These are phyloP conservation scores for Huso huso DNA, from an alignment of 2,797 vertebrate genomes.

Conservation along the genomic window DNA sequence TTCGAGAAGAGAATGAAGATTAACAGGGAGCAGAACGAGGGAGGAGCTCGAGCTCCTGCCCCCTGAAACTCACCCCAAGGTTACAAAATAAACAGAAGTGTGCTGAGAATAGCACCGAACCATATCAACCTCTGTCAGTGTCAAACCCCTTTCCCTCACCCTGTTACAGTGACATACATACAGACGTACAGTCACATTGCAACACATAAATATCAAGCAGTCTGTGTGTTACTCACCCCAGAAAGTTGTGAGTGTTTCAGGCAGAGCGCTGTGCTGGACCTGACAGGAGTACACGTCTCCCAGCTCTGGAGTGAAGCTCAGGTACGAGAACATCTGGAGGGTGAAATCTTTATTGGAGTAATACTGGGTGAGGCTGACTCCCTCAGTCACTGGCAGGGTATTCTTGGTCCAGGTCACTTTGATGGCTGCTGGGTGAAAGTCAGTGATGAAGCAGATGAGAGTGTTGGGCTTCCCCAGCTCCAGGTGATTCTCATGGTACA, in stretches of 20 bases:
- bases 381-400: slow-evolving; percentile 18
- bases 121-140: too few species aligned
- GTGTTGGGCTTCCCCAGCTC: background rate
- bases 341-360: slow-evolving; percentile 17
- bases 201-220: slow-evolving; percentile 16
- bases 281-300: slow-evolving; percentile 38
- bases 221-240: slow-evolving; percentile 25
- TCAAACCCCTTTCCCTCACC: too few species aligned
- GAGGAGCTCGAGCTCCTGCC: too few species aligned
- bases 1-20: too few species aligned
- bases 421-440: slow-evolving; percentile 37
- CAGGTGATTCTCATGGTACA: slow-evolving; percentile 14
- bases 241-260: slow-evolving; percentile 23
- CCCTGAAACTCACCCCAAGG: too few species aligned
- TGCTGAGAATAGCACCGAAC: too few species aligned
- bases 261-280: slow-evolving; percentile 23
- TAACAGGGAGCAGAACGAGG: too few species aligned
- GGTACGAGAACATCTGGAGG: slow-evolving; percentile 45
- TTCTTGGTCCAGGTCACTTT: slow-evolving; percentile 9
- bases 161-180: too few species aligned
- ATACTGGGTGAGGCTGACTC: slow-evolving; percentile 9
- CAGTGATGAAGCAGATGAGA: slow-evolving; percentile 18
- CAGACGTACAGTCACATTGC: too few species aligned
- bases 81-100: too few species aligned
- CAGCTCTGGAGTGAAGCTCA: slow-evolving; percentile 36